These are phyloP conservation scores for Elmis aenea DNA, from an alignment of 2,888 invertebrate species.

Conservation along the genomic window DNA sequence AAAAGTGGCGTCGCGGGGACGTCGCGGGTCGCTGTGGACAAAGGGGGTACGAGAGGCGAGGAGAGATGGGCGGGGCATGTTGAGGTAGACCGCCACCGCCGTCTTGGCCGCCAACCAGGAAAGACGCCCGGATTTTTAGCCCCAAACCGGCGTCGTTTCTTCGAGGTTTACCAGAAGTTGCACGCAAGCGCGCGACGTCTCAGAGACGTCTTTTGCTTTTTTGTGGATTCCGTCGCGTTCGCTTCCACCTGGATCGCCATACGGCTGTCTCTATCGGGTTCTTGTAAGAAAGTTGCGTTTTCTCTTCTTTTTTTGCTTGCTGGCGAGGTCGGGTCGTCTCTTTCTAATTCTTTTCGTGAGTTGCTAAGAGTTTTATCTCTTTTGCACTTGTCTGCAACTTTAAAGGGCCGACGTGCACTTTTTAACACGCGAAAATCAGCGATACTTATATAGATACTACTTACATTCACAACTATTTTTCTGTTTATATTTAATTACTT, in stretches of 20 bases:
- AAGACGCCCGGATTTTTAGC: conserved; percentile 51
- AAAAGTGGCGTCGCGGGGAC: conserved; percentile 38
- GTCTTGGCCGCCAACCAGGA: conserved; percentile 49
- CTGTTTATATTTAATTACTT: too few relatives aligned
- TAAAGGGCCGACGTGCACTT: too few relatives aligned
- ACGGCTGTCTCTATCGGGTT: conserved; percentile 18
- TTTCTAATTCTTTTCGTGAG: conserved; percentile 9
- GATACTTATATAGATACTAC: too few relatives aligned
- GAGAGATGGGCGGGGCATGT: conserved; percentile 47
- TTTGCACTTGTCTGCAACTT: conserved; percentile 11
- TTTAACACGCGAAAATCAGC: too few relatives aligned
- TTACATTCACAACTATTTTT: too few relatives aligned
- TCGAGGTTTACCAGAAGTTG: conserved; percentile 49
- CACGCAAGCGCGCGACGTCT: conserved; percentile 43
- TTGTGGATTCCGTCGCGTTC: conserved; percentile 29
- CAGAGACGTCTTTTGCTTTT: conserved; percentile 42
- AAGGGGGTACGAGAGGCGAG: conserved; percentile 32
- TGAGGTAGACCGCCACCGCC: conserved; percentile 51
- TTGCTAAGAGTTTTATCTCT: conserved; percentile 11
- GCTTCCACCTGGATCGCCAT: conserved; percentile 10
- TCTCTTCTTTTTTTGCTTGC: conserved; percentile 1
- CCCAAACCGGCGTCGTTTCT: conserved; percentile 51
- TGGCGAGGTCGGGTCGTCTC: conserved; percentile 12
- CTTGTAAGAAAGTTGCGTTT: conserved; percentile 15
- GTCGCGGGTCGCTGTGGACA: conserved; percentile 34